Conservation (phyloP, 2,113 vertebrate species). For the Xenotilapia caudafasciata region DNA sequence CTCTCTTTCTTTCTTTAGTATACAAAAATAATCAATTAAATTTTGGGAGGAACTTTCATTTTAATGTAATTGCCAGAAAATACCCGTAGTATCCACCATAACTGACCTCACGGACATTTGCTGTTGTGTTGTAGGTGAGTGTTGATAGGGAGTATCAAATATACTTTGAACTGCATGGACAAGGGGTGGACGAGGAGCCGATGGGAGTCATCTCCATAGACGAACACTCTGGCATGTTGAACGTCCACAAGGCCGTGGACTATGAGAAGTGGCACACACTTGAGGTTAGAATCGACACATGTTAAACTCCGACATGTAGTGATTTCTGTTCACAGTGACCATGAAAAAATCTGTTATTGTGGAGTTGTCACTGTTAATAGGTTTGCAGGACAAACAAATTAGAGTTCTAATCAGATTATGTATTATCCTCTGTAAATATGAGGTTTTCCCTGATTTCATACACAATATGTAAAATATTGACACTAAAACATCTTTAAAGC, state of each 20-base stretch:
- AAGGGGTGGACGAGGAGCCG: slow-evolving; percentile 60
- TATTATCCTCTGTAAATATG: not conserved
- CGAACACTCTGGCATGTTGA: not conserved
- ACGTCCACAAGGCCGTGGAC: slow-evolving; percentile 43
- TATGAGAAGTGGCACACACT: not conserved
- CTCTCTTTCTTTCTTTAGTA: not conserved
- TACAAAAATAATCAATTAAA: rapidly evolving
- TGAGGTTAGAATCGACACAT: not conserved
- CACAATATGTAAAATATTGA: not conserved
- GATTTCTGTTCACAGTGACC: not conserved
- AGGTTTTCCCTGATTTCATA: not conserved
- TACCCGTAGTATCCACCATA: not conserved
- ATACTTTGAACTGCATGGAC: slow-evolving; percentile 35
- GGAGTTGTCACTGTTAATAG: not conserved
- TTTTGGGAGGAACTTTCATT: not conserved
- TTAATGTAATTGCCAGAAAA: not conserved
- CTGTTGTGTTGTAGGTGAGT: slow-evolving; percentile 29
- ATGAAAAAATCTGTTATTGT: not conserved
- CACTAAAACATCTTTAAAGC: not conserved
- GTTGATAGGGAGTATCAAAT: not conserved
- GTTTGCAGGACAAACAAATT: not conserved
- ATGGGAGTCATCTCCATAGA: slow-evolving; percentile 52
- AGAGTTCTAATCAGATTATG: rapidly evolving
- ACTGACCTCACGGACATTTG: not conserved
- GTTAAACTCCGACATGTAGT: not conserved